Base-by-base conservation (phyloP, 2,888 invertebrate genomes). In the Mythimna lalbum region DNA sequence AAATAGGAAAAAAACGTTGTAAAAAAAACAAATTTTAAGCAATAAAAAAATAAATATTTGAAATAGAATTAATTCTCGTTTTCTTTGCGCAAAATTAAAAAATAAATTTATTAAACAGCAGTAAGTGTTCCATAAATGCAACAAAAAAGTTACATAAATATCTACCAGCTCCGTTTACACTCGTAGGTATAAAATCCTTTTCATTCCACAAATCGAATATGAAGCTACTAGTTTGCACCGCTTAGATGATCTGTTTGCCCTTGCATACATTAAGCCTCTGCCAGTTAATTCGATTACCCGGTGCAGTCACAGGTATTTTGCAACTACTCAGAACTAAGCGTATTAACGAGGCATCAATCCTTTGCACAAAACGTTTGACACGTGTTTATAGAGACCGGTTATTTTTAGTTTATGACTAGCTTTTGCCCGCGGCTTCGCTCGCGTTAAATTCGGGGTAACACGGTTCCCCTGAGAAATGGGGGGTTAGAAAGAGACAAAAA, bases 251-350 rank as follows among this genome's bases (percentile, higher is more conserved):
- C 72, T 67, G n/a, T 62, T 55, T 53, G 36, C 53, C 78, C 75
- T 78, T 74, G 78, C 63, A 33, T n/a, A 47, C 56, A 70, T 70
- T 66, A 59, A 62, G 63, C 67, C 71, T 65, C 27, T 53, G 19
- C 55, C 1, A 52, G 67, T 63, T 69, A 81, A 80, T 77, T 69
- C 57, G 73, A 80, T 77, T 75, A 74, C 63, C n/a, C 50, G 65
- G 63, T 59, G 65, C 31, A 70, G 47, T 67, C 63, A 55, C 59
- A 57, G 23, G 66, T 39, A 67, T 60, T 79, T 67, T 55, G 31
- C 80, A 66, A 19, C 53, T 63, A 78, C 63, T 78, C 17, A 27
- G 2, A 21, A 63, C 71, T 67, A 80, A 80, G 56, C 60, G 47
- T 67, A 78, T 80, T 77, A 78, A 62, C 76, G 27, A 57, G 43